phyloP scores from a whole-genome alignment of 2,113 vertebrate species.

The Heterotilapia buettikoferi region DNA sequence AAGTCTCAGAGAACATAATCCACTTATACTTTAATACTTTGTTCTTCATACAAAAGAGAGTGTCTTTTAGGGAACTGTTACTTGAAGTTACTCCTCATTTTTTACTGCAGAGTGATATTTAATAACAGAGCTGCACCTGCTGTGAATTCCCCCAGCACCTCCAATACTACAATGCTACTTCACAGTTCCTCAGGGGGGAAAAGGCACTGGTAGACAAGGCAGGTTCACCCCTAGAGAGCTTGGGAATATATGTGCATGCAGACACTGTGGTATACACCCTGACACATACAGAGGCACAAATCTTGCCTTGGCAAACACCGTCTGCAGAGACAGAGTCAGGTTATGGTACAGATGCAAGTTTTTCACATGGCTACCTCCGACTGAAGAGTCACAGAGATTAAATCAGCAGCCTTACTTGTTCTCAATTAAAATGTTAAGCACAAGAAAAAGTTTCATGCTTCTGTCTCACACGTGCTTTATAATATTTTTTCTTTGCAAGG shows the following conservation, averaged over 20 bases:
- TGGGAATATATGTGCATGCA: background rate
- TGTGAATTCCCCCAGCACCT: conserved; percentile 28
- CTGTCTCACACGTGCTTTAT: background rate
- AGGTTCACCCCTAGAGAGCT: conserved; percentile 8
- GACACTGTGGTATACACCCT: background rate
- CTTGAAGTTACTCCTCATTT: conserved; percentile 1
- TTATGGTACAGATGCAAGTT: conserved; percentile 5
- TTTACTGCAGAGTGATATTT: background rate
- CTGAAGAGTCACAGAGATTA: conserved; percentile 30
- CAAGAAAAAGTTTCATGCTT: background rate
- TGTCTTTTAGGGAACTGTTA: conserved; percentile 2
- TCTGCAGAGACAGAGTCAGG: background rate
- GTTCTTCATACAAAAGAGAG: conserved; percentile 8
- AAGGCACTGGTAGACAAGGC: conserved; percentile 10
- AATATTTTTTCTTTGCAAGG: background rate
- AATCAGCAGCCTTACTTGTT: conserved; percentile 34
- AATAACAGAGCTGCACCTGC: conserved; percentile 15
- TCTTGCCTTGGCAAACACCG: background rate
- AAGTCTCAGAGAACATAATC: background rate
- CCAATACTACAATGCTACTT: background rate
- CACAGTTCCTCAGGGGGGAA: conserved; percentile 11
- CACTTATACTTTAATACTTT: background rate
- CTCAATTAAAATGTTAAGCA: conserved; percentile 45
- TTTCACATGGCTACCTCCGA: conserved; percentile 25
- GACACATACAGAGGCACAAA: background rate